A percentile compares a stretch with the other conserved stretches of the same genome.
Evolutionary conservation across 1,140 invertebrate genomes (phyloP).

Genomic region (Ips typographus): DNA sequence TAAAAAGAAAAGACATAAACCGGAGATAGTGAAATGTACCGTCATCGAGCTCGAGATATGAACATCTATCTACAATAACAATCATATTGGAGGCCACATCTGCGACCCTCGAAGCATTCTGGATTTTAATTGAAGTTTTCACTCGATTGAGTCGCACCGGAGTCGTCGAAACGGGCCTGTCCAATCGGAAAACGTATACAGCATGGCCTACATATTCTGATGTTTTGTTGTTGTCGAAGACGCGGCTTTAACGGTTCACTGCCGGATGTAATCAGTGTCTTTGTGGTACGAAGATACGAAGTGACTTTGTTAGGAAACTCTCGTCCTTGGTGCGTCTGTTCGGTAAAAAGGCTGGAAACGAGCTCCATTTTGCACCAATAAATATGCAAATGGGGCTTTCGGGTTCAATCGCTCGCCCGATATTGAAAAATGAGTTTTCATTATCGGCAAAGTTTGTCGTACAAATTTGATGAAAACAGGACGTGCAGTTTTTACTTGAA

Average conservation of each 20-base stretch:
- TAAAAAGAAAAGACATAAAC: not conserved
- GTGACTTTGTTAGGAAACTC: slow-evolving; percentile 1
- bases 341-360: not conserved
- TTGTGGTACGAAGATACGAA: too few relatives aligned
- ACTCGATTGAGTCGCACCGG: slow-evolving; percentile 28
- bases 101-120: slow-evolving; percentile 24
- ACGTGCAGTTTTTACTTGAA: not conserved
- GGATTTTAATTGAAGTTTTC: slow-evolving; percentile 34
- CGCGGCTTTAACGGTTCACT: slow-evolving; percentile 16
- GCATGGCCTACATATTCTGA: slow-evolving; percentile 6
- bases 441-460: not conserved
- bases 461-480: not conserved
- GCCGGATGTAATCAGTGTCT: slow-evolving; percentile 1
- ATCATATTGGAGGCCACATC: slow-evolving; percentile 23
- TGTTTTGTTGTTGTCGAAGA: not conserved
- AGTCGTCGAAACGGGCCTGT: slow-evolving; percentile 29
- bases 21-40: slow-evolving; percentile 22
- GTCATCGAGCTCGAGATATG: slow-evolving; percentile 19
- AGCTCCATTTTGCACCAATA: slow-evolving; percentile 13
- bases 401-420: slow-evolving; percentile 11
- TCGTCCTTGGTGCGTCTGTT: not conserved
- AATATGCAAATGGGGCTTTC: slow-evolving; percentile 18
- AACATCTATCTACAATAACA: slow-evolving; percentile 32
- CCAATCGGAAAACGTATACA: slow-evolving; percentile 11
- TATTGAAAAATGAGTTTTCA: slow-evolving; percentile 11